These are phyloP conservation scores for Micronycteris hirsuta DNA, from an alignment of 2,113 vertebrate species.

Conservation along the genomic window DNA sequence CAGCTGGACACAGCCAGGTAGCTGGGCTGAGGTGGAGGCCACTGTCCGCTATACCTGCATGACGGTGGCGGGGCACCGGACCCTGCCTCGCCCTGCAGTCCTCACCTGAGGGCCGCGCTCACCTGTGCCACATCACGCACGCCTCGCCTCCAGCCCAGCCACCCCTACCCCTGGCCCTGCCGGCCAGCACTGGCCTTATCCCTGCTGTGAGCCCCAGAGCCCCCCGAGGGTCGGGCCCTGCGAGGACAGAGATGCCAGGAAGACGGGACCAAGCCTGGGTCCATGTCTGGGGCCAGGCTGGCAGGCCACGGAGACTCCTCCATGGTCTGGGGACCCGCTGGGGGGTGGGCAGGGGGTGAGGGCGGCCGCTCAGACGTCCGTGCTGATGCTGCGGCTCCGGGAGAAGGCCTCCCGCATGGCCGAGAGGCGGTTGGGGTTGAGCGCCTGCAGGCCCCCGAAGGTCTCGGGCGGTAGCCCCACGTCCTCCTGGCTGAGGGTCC, in stretches of 20 bases:
- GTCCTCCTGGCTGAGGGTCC: constrained; percentile 90
- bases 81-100: fast-evolving
- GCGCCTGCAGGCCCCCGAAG: constrained; percentile 87
- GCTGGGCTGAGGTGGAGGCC: fast-evolving
- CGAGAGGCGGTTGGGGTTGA: constrained; percentile 91
- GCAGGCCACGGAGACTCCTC: fast-evolving
- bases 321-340: background rate
- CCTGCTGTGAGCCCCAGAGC: fast-evolving
- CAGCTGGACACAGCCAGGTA: background rate
- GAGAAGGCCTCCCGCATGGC: constrained; percentile 96
- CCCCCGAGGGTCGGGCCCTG: fast-evolving
- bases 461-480: constrained; percentile 83
- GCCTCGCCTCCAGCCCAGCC: background rate
- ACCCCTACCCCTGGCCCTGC: background rate
- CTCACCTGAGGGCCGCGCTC: fast-evolving
- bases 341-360: fast-evolving
- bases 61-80: fast-evolving
- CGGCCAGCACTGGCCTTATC: background rate
- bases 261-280: background rate
- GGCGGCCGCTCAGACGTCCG: constrained; percentile 86
- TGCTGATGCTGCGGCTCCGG: constrained; percentile 97
- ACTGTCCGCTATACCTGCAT: fast-evolving
- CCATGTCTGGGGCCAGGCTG: fast-evolving
- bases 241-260: fast-evolving
- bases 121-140: fast-evolving